These are phyloP conservation scores for Aphaenogaster rudis DNA, from an alignment of 1,140 invertebrate genomes.

Conservation along the genomic window DNA sequence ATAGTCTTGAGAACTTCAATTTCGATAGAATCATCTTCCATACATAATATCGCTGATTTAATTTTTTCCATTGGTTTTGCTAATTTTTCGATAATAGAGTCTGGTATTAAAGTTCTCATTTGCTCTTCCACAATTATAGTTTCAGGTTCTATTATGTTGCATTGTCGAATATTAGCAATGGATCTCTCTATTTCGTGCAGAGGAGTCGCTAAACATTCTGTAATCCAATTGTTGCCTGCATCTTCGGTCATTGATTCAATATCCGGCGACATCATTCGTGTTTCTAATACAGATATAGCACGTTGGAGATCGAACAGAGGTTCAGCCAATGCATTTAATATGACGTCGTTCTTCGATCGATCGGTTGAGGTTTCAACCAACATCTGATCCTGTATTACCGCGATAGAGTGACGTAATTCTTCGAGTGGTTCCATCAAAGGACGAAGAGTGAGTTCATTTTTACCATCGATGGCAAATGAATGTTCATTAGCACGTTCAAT, in stretches of 20 bases:
- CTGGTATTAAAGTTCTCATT: background rate
- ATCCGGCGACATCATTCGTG: conserved; percentile 79
- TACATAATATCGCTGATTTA: conserved; percentile 35
- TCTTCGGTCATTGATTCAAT: conserved; percentile 60
- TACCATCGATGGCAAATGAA: conserved; percentile 21
- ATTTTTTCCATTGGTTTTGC: conserved; percentile 55
- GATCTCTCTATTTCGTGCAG: conserved; percentile 78
- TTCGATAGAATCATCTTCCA: background rate
- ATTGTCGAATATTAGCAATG: conserved; percentile 75
- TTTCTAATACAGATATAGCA: conserved; percentile 86
- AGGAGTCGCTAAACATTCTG: conserved; percentile 73
- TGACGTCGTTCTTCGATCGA: background rate
- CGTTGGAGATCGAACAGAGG: conserved; percentile 83
- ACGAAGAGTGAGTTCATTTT: conserved; percentile 15
- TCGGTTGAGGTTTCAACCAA: conserved; percentile 58
- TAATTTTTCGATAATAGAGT: conserved; percentile 65
- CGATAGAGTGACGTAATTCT: conserved; percentile 72
- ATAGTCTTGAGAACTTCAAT: conserved; percentile 63
- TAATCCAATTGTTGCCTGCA: conserved; percentile 56
- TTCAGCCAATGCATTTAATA: conserved; percentile 79
- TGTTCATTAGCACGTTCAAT: conserved; percentile 65
- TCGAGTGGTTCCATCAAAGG: conserved; percentile 69
- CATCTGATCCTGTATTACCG: conserved; percentile 74
- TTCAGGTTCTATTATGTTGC: conserved; percentile 67
- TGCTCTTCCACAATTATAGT: conserved; percentile 33